Conservation (phyloP, 2,113 vertebrate species). For the Lophochroa leadbeateri region DNA sequence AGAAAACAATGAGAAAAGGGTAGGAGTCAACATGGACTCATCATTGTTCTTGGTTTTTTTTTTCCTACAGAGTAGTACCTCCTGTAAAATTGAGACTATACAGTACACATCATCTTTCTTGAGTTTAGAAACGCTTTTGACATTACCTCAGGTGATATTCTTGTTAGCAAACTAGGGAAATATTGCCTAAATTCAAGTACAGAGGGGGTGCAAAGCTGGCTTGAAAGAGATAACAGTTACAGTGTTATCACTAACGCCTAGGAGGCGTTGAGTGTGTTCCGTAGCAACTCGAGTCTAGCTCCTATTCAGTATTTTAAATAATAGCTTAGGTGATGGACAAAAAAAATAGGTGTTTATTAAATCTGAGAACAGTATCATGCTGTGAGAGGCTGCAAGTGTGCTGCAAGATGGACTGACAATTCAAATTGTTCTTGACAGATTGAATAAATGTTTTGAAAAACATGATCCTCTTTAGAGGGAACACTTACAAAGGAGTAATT, state of each 20-base stretch:
- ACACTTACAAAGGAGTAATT: not conserved
- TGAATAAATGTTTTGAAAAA: not conserved
- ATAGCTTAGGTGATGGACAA: not conserved
- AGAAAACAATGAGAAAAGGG: not conserved
- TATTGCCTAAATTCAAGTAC: not conserved
- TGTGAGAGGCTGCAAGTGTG: not conserved
- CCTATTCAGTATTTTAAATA: not conserved
- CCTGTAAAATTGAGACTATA: not conserved
- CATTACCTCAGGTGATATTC: not conserved
- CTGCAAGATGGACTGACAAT: not conserved
- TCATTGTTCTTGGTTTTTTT: not conserved
- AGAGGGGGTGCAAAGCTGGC: not conserved
- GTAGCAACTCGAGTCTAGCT: fast-evolving
- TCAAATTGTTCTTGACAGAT: not conserved
- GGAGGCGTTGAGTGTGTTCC: not conserved
- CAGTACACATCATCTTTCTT: not conserved
- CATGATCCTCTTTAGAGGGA: not conserved
- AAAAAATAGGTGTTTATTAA: not conserved
- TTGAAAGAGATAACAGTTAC: not conserved
- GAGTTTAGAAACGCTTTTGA: not conserved
- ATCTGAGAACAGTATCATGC: not conserved
- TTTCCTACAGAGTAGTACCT: not conserved
- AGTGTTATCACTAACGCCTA: no score
- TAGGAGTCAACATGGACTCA: not conserved
- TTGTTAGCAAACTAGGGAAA: not conserved